Evolutionary conservation across 1,140 invertebrate species (phyloP), one percentile per base, ranked within the genome.

Genomic region (Drosophila sp.): DNA sequence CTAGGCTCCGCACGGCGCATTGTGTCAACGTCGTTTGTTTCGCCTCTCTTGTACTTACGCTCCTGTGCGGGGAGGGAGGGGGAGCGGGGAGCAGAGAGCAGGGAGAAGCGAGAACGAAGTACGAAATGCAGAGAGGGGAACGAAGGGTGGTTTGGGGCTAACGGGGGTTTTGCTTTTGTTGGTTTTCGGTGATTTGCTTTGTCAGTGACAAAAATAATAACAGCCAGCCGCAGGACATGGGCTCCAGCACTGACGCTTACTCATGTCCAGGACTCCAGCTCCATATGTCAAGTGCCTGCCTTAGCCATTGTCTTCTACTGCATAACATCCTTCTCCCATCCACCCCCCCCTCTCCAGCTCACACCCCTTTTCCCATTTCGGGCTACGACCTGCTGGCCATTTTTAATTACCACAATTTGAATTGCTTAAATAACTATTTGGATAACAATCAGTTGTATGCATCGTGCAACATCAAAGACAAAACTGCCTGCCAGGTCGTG

Each of bases 321-420:
- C 67, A 63, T 61, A 50, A 25, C 32, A 1, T 34, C 43, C 21
- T 9, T 38, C 16, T 11, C 18, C 41, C 40, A 5, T 11, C 14
- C 21, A 25, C 27, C 6, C 8, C 21, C 1, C 40, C 40, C 57
- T 45, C 11, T 25, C 6, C 1, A 25, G 0, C 14, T 27, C 59
- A 2, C 21, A 14, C 34, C 21, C 13, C 25, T 50, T 38, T 16
- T 2, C 27, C n/a, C 9, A 4, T 2, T 8, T 14, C 34, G 38
- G 41, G 36, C 45, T 34, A 58, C 36, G 53, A 71, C 59, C 50
- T 66, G 63, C 50, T 78, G 83, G 62, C 67, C 75, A 89, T 89
- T 87, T 87, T 87, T 87, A 87, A 87, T 87, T 87, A 87, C 82
- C 82, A 87, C 83, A 87, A 89, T 87, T 87, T 87, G 83, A 89